Evolutionary conservation across 2,113 vertebrate genomes (phyloP), one percentile per base, ranked within the genome.

Genomic region (Tragelaphus strepsiceros): DNA sequence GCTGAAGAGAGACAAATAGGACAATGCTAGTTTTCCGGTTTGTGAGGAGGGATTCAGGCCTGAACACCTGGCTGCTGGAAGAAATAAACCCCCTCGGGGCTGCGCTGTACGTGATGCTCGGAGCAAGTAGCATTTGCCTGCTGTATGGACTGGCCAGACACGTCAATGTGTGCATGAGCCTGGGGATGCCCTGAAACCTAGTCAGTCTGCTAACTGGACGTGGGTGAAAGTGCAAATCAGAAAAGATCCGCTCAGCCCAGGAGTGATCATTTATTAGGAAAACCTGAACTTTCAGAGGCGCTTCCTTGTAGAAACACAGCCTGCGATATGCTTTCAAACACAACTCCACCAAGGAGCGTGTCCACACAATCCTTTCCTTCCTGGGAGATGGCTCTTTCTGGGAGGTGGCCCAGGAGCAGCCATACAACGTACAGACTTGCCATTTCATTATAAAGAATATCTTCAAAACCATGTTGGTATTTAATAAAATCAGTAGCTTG

Each of bases 1-100:
- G 88, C 83, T 77, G 81, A 89, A 83, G 81, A 90, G 54, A 97
- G 80, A 96, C 58, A 96, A 92, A 88, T 10, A 90, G 58, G 54
- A 94, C 97, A 97, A 93, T 32, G 80, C 43, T 46, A 4, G 84
- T 97, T 96, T 96, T 88, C 56, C 11, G 1, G 74, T 19, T 88
- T 61, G 35, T 32, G 43, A 87, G 88, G 58, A 84, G 58, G 62
- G 51, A 71, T 6, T 51, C 71, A 88, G 51, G 17, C 14, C 49
- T 4, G 11, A 89, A 96, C 78, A 97, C 43, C 85, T 96, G 90
- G 94, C 28, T 87, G 22, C n/a, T 46, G 6, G 77, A 93, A 93
- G 90, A 96, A 92, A 67, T 39, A 81, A 78, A 67, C 54, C 64
- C 43, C 78, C 28, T 89, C 0, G 2, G 8, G 81, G 51, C 9